These are phyloP conservation scores for Zingel zingel DNA, from an alignment of 2,113 vertebrate genomes.

Conservation along the genomic window DNA sequence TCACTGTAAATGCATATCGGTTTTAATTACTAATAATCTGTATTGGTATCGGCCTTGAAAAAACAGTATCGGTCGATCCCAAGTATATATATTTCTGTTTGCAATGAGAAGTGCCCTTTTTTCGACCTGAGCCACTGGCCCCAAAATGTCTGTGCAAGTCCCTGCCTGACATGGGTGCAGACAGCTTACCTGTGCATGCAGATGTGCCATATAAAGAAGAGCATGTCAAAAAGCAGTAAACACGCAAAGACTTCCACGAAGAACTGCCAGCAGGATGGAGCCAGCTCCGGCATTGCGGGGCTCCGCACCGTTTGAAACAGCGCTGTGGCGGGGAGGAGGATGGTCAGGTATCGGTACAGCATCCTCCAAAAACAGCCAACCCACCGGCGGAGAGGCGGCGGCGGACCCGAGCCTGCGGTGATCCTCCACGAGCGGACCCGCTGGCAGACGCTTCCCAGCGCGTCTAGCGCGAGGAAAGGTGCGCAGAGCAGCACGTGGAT, in stretches of 20 bases:
- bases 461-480: conserved; percentile 79
- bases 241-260: conserved; percentile 70
- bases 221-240: conserved; percentile 80
- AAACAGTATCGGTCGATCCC: too few relatives aligned
- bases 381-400: conserved; percentile 59
- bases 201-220: conserved; percentile 80
- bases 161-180: neutral
- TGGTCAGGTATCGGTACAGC: conserved; percentile 59
- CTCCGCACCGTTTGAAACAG: conserved; percentile 55
- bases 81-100: too few relatives aligned
- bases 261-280: conserved; percentile 71
- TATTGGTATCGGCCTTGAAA: too few relatives aligned
- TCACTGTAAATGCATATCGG: too few relatives aligned
- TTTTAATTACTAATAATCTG: too few relatives aligned
- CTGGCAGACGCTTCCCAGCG: conserved; percentile 46
- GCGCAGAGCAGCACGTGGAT: conserved; percentile 75
- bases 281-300: conserved; percentile 44
- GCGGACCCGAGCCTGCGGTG: conserved; percentile 14
- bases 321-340: conserved; percentile 71
- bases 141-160: too few relatives aligned
- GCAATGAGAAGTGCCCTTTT: too few relatives aligned
- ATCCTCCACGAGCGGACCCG: conserved; percentile 73
- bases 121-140: too few relatives aligned
- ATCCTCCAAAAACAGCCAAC: conserved; percentile 66
- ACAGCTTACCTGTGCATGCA: conserved; percentile 79